A percentile compares a stretch with the other conserved stretches of the same genome.
phyloP scores from a whole-genome alignment of 2,113 vertebrate genomes.

The Sinocyclocheilus anophthalmus region DNA sequence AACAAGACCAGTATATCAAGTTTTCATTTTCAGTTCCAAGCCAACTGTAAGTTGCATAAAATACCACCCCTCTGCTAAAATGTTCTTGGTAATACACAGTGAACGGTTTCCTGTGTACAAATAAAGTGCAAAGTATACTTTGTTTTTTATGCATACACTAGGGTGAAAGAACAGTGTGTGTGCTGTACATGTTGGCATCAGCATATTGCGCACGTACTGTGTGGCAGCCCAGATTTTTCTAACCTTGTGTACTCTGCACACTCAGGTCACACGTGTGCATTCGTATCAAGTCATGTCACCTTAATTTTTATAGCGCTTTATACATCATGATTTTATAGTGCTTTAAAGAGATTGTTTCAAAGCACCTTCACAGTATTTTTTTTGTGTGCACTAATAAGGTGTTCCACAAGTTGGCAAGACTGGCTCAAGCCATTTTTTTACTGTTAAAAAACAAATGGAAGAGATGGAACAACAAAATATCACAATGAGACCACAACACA shows the following conservation, averaged over 20 bases:
- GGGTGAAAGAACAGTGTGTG: background rate
- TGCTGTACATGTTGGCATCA: background rate
- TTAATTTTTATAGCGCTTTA: background rate
- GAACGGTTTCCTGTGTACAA: background rate
- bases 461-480: background rate
- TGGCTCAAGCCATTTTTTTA: background rate
- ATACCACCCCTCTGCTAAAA: background rate
- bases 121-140: background rate
- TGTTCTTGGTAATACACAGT: background rate
- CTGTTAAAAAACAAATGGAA: background rate
- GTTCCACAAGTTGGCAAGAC: background rate
- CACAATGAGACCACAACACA: background rate
- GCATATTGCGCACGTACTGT: background rate
- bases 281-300: background rate
- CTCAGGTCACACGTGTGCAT: background rate
- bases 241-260: background rate
- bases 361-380: background rate
- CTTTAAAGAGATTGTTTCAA: background rate
- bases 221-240: background rate
- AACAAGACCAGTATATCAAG: slow-evolving; percentile 11
- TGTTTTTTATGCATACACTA: background rate
- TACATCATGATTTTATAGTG: no score
- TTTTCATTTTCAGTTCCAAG: slow-evolving; percentile 1
- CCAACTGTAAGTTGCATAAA: background rate
- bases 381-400: background rate